Base-by-base conservation (phyloP, 35 echinoderm and acorn worm genomes). In the Holothuria glaberrima region DNA sequence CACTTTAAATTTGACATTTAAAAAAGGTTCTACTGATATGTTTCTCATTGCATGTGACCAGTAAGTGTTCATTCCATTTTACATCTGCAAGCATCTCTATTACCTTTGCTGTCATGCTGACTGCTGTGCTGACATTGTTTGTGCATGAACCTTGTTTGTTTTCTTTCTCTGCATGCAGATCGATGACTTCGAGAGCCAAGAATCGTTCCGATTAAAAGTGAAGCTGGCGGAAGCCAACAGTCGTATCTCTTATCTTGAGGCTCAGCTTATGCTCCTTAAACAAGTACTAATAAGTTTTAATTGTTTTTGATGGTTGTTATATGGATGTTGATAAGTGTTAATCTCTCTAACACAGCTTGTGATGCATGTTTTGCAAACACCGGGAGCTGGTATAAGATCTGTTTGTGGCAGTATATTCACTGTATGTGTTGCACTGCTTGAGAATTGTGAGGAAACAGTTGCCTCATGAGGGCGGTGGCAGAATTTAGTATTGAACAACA, bases 191-290 rank as follows among this genome's bases (percentile, higher is more conserved):
- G 59, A 84, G 21, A 84, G 57, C 57, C 80, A 84, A 21, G 80
- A 84, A 84, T 38, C 59, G 9, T 84, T 87, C 45, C 85, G 85
- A 52, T 69, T 87, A 62, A 87, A 87, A 70, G 34, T 87, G 85
- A 87, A 87, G 85, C 85, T 87, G 85, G 66, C 85, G 3, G 85
- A 87, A 33, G 85, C 85, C 60, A 87, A 87, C 85, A 70, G 50
- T 59, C 60, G 41, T 59, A 87, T 87, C 17, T 67, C 60, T 17
- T n/a, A 71, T 50, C 85, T 87, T 41, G 85, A 87, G 24, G 61
- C 41, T 35, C 85, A 87, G 85, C 60, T 87, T 6, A 71, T 69
- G 65, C 58, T 67, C 58, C 36, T 87, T 36, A 67, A n/a, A 87
- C 31, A 69, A 87, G 85, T 87, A 87, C 85, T 87, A 87, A 87